Percentiles rank a stretch among this genome's conserved stretches.
Evolutionary conservation across 2,888 invertebrate genomes (phyloP).

Genomic region (Agrypnus murinus): DNA sequence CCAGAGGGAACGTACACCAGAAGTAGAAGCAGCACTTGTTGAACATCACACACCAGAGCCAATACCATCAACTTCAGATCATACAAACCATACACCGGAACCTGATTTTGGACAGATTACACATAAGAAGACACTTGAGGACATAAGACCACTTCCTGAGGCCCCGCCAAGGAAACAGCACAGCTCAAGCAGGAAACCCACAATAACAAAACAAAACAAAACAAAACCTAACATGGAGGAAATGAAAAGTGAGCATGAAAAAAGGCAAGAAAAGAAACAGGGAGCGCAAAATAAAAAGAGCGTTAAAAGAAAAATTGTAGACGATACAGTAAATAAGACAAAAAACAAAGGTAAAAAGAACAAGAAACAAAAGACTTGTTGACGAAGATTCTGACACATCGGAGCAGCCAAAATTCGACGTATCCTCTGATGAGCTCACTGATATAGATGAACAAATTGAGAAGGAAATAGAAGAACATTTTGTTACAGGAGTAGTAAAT

Average conservation of each 20-base stretch:
- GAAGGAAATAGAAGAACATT: constrained; percentile 21
- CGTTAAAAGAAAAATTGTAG: background rate
- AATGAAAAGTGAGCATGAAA: constrained; percentile 12
- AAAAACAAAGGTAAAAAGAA: constrained; percentile 22
- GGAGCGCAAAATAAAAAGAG: background rate
- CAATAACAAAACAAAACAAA: background rate
- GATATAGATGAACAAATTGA: constrained; percentile 9
- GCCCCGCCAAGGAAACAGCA: background rate
- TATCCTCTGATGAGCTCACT: constrained; percentile 15
- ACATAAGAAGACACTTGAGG: too few relatives aligned
- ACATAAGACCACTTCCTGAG: too few relatives aligned
- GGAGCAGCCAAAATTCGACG: background rate
- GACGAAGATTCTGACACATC: constrained; percentile 20
- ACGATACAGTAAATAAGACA: too few relatives aligned
- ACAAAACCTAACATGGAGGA: background rate
- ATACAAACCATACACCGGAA: too few relatives aligned
- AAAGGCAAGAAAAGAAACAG: constrained; percentile 1
- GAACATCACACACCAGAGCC: too few relatives aligned
- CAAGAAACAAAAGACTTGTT: constrained; percentile 16
- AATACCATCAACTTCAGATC: too few relatives aligned
- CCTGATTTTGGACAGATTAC: too few relatives aligned
- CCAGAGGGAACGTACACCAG: too few relatives aligned
- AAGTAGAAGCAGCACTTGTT: too few relatives aligned
- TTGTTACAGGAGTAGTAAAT: constrained; percentile 12
- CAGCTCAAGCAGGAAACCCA: background rate